These are phyloP conservation scores for Mesorhabditis spiculigera DNA, from an alignment of 2,888 invertebrate genomes.

Conservation along the genomic window DNA sequence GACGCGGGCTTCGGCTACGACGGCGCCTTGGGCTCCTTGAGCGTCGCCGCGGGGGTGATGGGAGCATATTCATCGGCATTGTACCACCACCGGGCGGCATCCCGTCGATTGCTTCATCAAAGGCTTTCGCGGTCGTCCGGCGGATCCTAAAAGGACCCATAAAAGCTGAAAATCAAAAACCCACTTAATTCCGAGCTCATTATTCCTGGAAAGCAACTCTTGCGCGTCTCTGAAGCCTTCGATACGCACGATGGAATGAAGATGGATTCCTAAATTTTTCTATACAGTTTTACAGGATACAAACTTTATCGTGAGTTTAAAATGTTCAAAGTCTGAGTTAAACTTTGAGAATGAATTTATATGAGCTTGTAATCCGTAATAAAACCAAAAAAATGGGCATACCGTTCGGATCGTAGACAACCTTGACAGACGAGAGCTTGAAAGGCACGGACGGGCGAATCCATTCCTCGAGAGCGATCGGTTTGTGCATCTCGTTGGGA, in stretches of 20 bases:
- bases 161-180: slow-evolving; percentile 11
- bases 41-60: slow-evolving; percentile 5
- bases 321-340: too few species aligned
- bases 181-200: slow-evolving; percentile 40
- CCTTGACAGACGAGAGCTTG: slow-evolving; percentile 37
- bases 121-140: slow-evolving; percentile 23
- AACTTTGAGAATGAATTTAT: too few species aligned
- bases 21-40: background rate
- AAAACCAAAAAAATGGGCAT: background rate
- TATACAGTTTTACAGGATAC: background rate
- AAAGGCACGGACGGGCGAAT: slow-evolving; percentile 35
- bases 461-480: slow-evolving; percentile 35
- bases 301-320: too few species aligned
- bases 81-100: background rate
- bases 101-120: slow-evolving; percentile 36
- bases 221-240: slow-evolving; percentile 33
- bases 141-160: slow-evolving; percentile 26
- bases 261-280: slow-evolving; percentile 23
- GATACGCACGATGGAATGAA: slow-evolving; percentile 38
- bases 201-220: slow-evolving; percentile 31
- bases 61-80: background rate
- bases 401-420: slow-evolving; percentile 35
- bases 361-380: background rate
- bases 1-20: background rate
- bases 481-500: slow-evolving; percentile 36